phyloP scores from a whole-genome alignment of 2,888 invertebrate genomes.

The Agriotes lineatus region DNA sequence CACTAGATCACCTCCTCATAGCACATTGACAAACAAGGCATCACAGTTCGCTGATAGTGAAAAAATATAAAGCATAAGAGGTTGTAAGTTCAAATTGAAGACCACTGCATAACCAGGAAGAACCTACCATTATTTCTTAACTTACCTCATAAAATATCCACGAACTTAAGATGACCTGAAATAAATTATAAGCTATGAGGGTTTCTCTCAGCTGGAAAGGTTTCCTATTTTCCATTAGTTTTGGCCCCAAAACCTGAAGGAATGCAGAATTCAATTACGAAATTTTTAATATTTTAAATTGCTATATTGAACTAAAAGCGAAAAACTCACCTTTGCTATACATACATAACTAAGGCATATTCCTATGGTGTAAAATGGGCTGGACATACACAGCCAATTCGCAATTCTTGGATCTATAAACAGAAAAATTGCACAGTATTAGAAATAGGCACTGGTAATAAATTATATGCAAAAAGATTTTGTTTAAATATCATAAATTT shows the following conservation, averaged over 20 bases:
- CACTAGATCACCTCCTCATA: no score
- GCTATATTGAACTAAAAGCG: neutral
- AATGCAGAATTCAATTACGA: conserved; percentile 27
- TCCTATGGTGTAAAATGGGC: conserved; percentile 91
- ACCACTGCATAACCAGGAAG: no score
- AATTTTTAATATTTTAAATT: neutral
- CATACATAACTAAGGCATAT: conserved; percentile 92
- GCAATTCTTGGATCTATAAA: conserved; percentile 85
- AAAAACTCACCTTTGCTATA: conserved; percentile 81
- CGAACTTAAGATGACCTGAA: conserved; percentile 90
- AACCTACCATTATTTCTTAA: no score
- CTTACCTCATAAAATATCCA: conserved; percentile 94
- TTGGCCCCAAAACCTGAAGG: conserved; percentile 84
- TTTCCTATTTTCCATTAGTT: conserved; percentile 92
- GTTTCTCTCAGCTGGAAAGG: conserved; percentile 80
- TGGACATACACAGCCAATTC: conserved; percentile 94
- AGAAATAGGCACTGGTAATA: no score
- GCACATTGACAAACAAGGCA: no score
- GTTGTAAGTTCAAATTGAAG: no score
- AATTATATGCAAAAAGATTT: no score
- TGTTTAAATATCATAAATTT: conserved; percentile 58
- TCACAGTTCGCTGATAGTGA: no score
- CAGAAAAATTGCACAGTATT: neutral
- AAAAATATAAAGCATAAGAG: no score
- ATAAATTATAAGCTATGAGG: conserved; percentile 75